Evolutionary conservation across 92 coral and sea anemone genomes (phyloP).

Genomic region (Muricea muricata): DNA sequence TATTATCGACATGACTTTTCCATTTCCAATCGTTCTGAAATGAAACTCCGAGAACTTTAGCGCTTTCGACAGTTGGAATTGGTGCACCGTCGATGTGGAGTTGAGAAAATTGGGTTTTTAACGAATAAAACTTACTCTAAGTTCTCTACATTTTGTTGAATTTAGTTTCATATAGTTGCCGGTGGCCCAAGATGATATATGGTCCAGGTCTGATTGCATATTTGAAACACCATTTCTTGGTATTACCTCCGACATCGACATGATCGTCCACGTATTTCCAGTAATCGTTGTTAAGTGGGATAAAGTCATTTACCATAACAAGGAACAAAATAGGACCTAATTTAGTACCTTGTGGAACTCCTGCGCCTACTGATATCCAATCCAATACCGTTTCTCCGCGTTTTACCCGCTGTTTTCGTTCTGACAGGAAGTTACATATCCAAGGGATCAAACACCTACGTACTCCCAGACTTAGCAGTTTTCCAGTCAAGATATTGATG

Average conservation of each 20-base stretch:
- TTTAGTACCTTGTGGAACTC: conserved; percentile 53
- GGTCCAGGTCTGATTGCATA: conserved; percentile 34
- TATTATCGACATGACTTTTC: not conserved
- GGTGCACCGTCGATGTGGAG: conserved; percentile 3
- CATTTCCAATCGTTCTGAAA: conserved; percentile 4
- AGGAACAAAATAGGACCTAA: conserved; percentile 62
- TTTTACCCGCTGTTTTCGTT: conserved; percentile 40
- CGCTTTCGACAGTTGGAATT: not conserved
- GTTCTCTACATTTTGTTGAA: conserved; percentile 52
- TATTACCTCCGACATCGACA: conserved; percentile 49
- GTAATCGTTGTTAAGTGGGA: conserved; percentile 45
- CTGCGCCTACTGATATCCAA: conserved; percentile 56
- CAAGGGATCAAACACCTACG: conserved; percentile 11
- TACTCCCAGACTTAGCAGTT: conserved; percentile 22
- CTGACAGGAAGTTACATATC: conserved; percentile 15
- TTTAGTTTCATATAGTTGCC: conserved; percentile 55
- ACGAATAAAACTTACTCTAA: conserved; percentile 44
- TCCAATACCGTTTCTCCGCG: conserved; percentile 29
- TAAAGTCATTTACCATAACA: conserved; percentile 60
- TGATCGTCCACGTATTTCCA: conserved; percentile 61
- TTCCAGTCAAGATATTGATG: not conserved
- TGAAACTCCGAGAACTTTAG: conserved; percentile 7
- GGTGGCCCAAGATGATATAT: conserved; percentile 50
- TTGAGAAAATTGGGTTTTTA: not conserved
- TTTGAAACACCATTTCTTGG: conserved; percentile 28